These are phyloP conservation scores for Notechis scutatus DNA, from an alignment of 2,113 vertebrate genomes.

Conservation along the genomic window DNA sequence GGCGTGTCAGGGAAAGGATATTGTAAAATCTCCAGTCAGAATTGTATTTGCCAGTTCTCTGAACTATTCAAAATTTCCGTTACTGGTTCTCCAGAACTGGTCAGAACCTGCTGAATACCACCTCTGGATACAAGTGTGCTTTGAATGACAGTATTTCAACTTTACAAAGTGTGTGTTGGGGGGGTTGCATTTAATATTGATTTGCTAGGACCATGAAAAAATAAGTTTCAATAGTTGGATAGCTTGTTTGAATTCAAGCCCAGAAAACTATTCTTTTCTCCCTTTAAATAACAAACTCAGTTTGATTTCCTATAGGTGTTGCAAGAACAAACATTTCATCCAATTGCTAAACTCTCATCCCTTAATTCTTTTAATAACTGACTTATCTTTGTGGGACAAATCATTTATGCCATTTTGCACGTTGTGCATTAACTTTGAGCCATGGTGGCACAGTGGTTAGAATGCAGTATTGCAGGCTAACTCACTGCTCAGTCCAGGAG, in stretches of 20 bases:
- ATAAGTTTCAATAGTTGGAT: background rate
- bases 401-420: background rate
- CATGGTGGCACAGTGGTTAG: too few relatives aligned
- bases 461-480: too few relatives aligned
- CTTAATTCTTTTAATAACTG: background rate
- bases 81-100: too few relatives aligned
- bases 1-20: too few relatives aligned
- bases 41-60: too few relatives aligned
- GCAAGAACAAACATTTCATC: background rate
- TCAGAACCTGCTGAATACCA: too few relatives aligned
- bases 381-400: background rate
- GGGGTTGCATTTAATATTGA: background rate
- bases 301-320: background rate
- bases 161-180: background rate
- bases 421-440: background rate
- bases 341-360: background rate
- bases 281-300: background rate
- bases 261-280: background rate
- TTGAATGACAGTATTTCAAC: background rate
- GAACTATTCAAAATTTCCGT: too few relatives aligned
- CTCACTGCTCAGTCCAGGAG: too few relatives aligned
- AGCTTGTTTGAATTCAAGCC: background rate
- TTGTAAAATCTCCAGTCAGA: too few relatives aligned
- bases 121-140: background rate
- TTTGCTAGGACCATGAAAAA: background rate